Conservation (phyloP, 2,888 invertebrate species). For the Tricholauxania praeusta region DNA sequence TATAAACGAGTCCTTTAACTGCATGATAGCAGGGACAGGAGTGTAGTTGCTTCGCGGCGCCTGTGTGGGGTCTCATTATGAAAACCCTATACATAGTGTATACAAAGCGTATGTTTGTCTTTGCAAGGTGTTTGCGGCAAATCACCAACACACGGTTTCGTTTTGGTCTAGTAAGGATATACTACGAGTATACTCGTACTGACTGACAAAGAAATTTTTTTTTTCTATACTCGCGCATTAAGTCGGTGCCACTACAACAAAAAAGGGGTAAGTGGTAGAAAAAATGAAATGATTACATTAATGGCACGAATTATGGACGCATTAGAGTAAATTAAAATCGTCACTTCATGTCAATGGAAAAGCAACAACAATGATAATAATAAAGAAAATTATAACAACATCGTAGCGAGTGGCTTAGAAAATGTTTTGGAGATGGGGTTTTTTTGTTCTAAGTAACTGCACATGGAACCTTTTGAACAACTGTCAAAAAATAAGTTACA, state of each 20-base stretch:
- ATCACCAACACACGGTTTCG: slow-evolving; percentile 22
- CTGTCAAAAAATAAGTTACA: too few species aligned
- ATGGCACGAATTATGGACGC: slow-evolving; percentile 67
- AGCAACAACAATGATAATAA: neutral
- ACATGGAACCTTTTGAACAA: too few species aligned
- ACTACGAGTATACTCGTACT: neutral
- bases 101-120: too few species aligned
- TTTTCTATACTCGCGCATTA: neutral
- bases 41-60: neutral
- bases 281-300: slow-evolving; percentile 64
- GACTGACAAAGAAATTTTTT: neutral
- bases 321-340: slow-evolving; percentile 68
- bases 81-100: too few species aligned
- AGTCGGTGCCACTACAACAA: neutral
- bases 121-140: slow-evolving; percentile 34
- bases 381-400: neutral
- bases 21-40: slow-evolving; percentile 1
- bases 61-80: neutral
- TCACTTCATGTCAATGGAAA: slow-evolving; percentile 45
- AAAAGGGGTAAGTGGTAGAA: slow-evolving; percentile 43
- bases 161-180: slow-evolving; percentile 16
- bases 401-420: slow-evolving; percentile 6
- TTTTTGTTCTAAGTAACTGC: too few species aligned
- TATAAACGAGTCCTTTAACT: slow-evolving; percentile 51
- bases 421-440: slow-evolving; percentile 5